Evolutionary conservation across 2,797 vertebrate species (phyloP), one percentile per base, ranked within the genome.

Genomic region (Semotilus atromaculatus): DNA sequence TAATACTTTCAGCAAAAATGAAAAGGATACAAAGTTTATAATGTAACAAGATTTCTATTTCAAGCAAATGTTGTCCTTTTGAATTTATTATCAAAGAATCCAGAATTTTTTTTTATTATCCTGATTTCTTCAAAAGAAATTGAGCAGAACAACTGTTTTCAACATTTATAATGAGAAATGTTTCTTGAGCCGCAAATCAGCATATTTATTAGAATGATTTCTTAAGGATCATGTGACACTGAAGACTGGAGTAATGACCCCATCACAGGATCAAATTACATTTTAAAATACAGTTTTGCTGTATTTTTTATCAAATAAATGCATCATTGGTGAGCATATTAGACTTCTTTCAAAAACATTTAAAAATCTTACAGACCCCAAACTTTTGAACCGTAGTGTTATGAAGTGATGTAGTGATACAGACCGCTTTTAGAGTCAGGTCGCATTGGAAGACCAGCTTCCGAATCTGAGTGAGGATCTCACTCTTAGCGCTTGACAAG

Each of bases 391-490:
- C 75, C 19, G n/a, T 29, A 29, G 8, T 60, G 36, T 38, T 36
- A 21, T 45, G 4, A 55, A 85, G 66, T 38, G 38, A 31, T 51
- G 34, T 2, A 48, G 66, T 67, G 6, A 83, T 21, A 90, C 96
- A 95, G 92, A 97, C 96, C 87, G 96, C 96, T 95, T 97, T 97
- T 84, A 97, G 95, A 31, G 96, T 97, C 84, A 97, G 94, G 90
- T 97, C 96, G 92, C 96, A 97, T 86, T 97, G 96, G 89, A 95
- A 96, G 91, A 97, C 93, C 89, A 97, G 94, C 88, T 96, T 95
- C 74, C 95, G 94, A 77, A 97, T 93, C 89, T 96, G 96, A 38
- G 93, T 92, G 91, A 96, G 90, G 80, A 96, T 93, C 87, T 95
- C 95, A 86, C 94, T 95, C 93, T 96, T 97, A 78, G 94, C 91